Base-by-base conservation (phyloP, 1,140 invertebrate species). In the Achatina immaculata region DNA sequence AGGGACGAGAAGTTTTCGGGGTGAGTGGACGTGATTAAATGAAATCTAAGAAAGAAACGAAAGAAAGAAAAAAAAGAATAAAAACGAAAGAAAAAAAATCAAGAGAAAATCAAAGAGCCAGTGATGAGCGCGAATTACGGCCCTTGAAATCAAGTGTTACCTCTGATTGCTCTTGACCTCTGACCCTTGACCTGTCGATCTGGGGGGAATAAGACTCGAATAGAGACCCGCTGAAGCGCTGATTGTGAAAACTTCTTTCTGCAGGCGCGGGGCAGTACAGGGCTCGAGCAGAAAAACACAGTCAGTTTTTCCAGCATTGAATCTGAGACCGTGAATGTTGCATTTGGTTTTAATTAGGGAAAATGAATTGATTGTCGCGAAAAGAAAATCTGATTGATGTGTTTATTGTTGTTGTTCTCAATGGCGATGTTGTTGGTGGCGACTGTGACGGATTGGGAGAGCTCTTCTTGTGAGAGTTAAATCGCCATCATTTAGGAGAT, bases 161-260 rank as follows among this genome's bases (percentile, higher is more conserved):
- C 68, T 21, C 68, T 69, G 68, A 69, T 69, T 69, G 42, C 68
- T 42, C 68, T 69, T 69, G 68, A 69, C 68, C 68, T 19, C 68
- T 42, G 68, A 69, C 68, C 68, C 38, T 43, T 69, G 58, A 62
- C 58, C 58, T 62, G 58, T 62, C 58, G 58, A 62, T 62, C 58
- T 62, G 7, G 21, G 58, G 7, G 21, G 58, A 62, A 34, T 9
- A 28, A 62, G 28, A 6, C 58, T 34, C n/a, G 58, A 62, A 62
- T 62, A 62, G 58, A 62, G 58, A 62, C 58, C n/a, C n/a, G 28
- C 16, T 62, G 19, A 62, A 62, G 58, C 58, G 58, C 58, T 62
- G 28, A 34, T 62, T 62, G 31, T 62, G 28, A 16, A 62, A 31
- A 31, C 58, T n/a, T 34, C n/a, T 62, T 62, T 62, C 58, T 62